These are phyloP conservation scores for Aurelia sp. DNA, from an alignment of 30 jellyfish, hydroid and myxozoan species.

Conservation along the genomic window DNA sequence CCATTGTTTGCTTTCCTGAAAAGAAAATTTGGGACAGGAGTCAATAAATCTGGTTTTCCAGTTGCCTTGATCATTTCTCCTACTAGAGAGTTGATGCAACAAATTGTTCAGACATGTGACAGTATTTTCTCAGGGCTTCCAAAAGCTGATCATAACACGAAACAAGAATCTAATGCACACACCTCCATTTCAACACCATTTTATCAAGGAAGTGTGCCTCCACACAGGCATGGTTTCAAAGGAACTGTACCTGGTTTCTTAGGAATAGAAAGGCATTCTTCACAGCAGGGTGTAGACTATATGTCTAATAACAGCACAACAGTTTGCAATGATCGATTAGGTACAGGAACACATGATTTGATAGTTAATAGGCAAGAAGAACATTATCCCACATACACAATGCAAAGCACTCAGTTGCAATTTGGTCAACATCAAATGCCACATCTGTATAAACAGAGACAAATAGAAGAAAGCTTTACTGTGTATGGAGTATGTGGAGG, in stretches of 20 bases:
- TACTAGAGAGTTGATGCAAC: conserved; percentile 93
- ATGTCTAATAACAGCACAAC: not conserved
- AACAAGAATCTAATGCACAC: no score
- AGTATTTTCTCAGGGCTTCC: not conserved
- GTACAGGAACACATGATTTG: no score
- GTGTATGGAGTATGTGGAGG: conserved; percentile 90
- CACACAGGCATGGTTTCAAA: no score
- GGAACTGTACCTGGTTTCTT: no score
- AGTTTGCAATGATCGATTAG: not conserved
- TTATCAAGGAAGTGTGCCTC: no score
- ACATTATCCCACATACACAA: no score
- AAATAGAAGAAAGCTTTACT: not conserved
- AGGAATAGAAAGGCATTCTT: no score
- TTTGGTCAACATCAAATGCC: no score
- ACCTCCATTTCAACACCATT: no score
- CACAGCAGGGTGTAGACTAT: no score
- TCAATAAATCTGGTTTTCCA: conserved; percentile 7
- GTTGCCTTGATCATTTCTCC: conserved; percentile 81
- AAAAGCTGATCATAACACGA: no score
- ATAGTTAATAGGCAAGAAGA: no score
- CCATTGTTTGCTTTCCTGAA: conserved; percentile 67
- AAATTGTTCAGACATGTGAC: conserved; percentile 44
- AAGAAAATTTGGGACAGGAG: not conserved
- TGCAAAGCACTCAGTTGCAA: not conserved
- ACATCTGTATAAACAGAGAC: not conserved